Percentiles rank a stretch among this genome's conserved stretches.
phyloP scores from a whole-genome alignment of 2,888 invertebrate genomes.

The Orchestes rusci region DNA sequence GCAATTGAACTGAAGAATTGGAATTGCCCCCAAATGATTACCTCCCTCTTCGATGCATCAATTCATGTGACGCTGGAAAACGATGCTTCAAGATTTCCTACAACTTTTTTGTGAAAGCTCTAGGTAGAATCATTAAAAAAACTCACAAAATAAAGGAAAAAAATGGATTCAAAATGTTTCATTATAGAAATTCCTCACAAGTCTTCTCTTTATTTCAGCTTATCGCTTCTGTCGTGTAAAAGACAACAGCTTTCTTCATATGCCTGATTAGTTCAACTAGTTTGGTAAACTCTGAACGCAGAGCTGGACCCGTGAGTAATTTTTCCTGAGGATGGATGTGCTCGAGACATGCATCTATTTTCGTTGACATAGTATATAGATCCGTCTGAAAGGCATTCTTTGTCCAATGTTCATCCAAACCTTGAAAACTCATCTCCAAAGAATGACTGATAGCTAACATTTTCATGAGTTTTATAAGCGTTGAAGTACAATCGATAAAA shows the following conservation, averaged over 20 bases:
- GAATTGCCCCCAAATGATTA: too few species aligned
- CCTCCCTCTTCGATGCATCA: too few species aligned
- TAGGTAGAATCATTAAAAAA: too few species aligned
- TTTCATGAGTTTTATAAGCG: conserved; percentile 79
- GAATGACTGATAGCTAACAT: conserved; percentile 53
- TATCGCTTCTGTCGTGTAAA: conserved; percentile 60
- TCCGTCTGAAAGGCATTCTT: conserved; percentile 44
- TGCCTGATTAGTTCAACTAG: conserved; percentile 57
- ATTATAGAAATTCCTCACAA: too few species aligned
- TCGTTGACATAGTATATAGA: conserved; percentile 67
- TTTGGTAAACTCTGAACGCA: conserved; percentile 67
- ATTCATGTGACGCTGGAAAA: too few species aligned
- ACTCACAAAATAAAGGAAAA: too few species aligned
- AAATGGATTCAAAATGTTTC: too few species aligned
- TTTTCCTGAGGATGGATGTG: conserved; percentile 75
- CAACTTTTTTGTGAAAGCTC: too few species aligned
- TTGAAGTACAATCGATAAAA: conserved; percentile 76
- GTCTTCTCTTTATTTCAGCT: conserved; percentile 57
- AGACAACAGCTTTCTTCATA: conserved; percentile 68
- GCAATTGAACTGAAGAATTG: too few species aligned
- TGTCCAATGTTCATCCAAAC: not conserved
- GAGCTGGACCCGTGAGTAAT: conserved; percentile 65
- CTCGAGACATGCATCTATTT: conserved; percentile 62
- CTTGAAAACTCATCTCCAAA: conserved; percentile 44
- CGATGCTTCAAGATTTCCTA: too few species aligned